Evolutionary conservation across 2,888 invertebrate species (phyloP), one percentile per base, ranked within the genome.

Genomic region (Latheticus oryzae): DNA sequence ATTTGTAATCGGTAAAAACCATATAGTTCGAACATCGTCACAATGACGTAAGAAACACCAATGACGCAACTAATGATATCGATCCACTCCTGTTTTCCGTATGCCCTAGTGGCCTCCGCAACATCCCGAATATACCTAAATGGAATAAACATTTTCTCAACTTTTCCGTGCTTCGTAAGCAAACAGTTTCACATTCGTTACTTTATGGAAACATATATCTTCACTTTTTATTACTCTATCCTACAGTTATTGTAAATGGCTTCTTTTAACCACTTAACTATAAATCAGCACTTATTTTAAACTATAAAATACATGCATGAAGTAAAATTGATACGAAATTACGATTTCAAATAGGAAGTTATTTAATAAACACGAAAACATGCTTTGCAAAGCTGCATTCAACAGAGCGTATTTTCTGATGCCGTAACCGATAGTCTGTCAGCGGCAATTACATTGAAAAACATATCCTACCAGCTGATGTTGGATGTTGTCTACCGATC

Each of bases 21-120:
- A 7, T 28, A 28, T 11, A 13, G 1, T 21, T 51, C 23, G 40
- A 28, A 52, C 21, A 47, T 47, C 58, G 51, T 58, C 55, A 62
- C 52, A 51, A 61, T 64, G 62, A 63, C 64, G 64, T 60, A 50
- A 45, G 37, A 58, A 52, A 45, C 13, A 59, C 57, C 54, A 57
- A 43, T 64, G 64, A 64, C 64, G 64, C 60, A 65, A 58, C 60
- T 58, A 58, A 60, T 65, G 58, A 58, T 63, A 65, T 65, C 63
- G 65, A 63, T 60, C 62, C 19, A 13, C 32, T 24, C 23, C 42
- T 32, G 32, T 26, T 48, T 35, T 35, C 26, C 43, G 37, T 50
- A 37, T 55, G 59, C 54, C 59, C 55, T 51, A 54, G 54, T 59
- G 59, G 54, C 59, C 54, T 50, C 43, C 15, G 40, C 37, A 52